A percentile compares a stretch with the other conserved stretches of the same genome.
phyloP scores from a whole-genome alignment of 2,797 vertebrate genomes.

The Arvicola amphibius region DNA sequence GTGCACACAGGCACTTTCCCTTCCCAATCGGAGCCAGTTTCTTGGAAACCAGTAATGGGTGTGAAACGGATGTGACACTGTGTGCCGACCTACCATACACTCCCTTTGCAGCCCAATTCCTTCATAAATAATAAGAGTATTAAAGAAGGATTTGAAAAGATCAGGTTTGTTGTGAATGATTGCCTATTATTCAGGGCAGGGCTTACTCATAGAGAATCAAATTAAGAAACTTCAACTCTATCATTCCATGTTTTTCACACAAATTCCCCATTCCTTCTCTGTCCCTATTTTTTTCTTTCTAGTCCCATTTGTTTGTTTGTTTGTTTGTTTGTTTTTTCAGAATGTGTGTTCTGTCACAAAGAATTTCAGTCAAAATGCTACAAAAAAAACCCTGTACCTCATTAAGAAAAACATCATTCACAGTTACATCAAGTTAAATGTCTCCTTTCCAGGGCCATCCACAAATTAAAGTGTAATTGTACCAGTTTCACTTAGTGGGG shows the following conservation, averaged over 20 bases:
- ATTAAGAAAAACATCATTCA: background rate
- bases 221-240: background rate
- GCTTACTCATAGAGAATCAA: background rate
- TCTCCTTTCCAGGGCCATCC: background rate
- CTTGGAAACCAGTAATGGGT: conserved; percentile 64
- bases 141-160: background rate
- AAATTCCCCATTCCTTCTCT: conserved; percentile 10
- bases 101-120: conserved; percentile 59
- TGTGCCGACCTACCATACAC: background rate
- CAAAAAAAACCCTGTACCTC: background rate
- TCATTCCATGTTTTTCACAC: background rate
- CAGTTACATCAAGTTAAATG: background rate
- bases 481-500: background rate
- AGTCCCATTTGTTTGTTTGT: background rate
- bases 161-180: background rate
- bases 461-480: background rate
- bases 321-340: background rate
- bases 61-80: conserved; percentile 77
- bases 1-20: conserved; percentile 66
- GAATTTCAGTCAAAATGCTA: background rate
- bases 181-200: background rate
- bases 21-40: conserved; percentile 73
- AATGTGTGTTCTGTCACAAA: background rate
- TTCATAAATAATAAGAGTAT: conserved; percentile 38
- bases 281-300: background rate